These are phyloP conservation scores for Acipenser ruthenus DNA, from an alignment of 2,797 vertebrate genomes.

Conservation along the genomic window DNA sequence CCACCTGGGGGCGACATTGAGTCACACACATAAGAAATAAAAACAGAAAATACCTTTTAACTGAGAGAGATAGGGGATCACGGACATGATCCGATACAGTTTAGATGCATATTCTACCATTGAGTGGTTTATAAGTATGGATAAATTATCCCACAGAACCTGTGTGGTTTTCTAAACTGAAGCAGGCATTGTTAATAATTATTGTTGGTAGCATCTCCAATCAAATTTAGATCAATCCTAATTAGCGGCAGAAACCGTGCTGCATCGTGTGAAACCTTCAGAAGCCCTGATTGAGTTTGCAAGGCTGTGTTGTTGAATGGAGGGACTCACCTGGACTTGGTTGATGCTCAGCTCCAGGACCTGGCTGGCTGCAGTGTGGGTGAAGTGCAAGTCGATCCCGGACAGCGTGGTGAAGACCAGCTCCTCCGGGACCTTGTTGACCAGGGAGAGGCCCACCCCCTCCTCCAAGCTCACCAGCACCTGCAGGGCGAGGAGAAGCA, in stretches of 20 bases:
- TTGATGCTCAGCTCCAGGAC: slow-evolving; percentile 82
- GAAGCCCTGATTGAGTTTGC: not conserved
- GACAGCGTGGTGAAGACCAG: slow-evolving; percentile 78
- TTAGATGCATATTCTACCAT: not conserved
- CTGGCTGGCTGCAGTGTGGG: slow-evolving; percentile 67
- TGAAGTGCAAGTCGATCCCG: slow-evolving; percentile 82
- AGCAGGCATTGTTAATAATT: too few species aligned
- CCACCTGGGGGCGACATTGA: slow-evolving; percentile 58
- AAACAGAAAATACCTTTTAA: not conserved
- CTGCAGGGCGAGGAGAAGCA: slow-evolving; percentile 42
- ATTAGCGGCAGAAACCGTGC: not conserved
- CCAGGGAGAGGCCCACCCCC: slow-evolving; percentile 88
- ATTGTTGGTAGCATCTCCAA: not conserved
- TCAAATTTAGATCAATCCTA: not conserved
- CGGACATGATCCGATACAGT: not conserved
- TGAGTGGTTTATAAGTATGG: not conserved
- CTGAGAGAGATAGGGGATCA: not conserved
- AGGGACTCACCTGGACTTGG: slow-evolving; percentile 74
- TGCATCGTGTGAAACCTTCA: not conserved
- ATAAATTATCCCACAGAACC: too few species aligned
- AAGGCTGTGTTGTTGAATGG: not conserved
- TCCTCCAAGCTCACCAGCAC: slow-evolving; percentile 82
- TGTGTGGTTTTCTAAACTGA: too few species aligned
- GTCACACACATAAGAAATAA: slow-evolving; percentile 2
- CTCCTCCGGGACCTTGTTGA: slow-evolving; percentile 92